These are phyloP conservation scores for Callipepla californica DNA, from an alignment of 2,113 vertebrate species.

Conservation along the genomic window DNA sequence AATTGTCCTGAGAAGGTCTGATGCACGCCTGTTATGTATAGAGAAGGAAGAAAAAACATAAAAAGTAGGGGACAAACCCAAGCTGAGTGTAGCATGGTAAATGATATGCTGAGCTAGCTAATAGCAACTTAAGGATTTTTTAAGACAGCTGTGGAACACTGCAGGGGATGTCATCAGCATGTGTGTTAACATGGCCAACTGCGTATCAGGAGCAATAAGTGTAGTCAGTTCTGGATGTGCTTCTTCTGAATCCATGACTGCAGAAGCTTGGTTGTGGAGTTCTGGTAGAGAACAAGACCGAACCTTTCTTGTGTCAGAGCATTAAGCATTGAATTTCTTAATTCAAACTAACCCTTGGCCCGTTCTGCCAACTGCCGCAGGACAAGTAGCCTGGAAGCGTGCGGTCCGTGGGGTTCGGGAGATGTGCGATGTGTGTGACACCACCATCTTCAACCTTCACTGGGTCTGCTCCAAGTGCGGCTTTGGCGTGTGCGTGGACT, in stretches of 20 bases:
- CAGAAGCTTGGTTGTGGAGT: background rate
- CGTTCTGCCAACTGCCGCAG: conserved; percentile 13
- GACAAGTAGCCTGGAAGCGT: conserved; percentile 85
- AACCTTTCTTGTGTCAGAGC: background rate
- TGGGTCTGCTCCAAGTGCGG: conserved; percentile 87
- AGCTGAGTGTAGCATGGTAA: background rate
- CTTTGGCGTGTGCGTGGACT: conserved; percentile 84
- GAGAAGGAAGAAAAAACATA: no score
- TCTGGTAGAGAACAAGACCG: fast-evolving
- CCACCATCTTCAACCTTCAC: conserved; percentile 85
- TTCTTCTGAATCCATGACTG: background rate
- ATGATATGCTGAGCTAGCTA: background rate
- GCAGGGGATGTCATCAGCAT: background rate
- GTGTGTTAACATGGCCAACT: background rate
- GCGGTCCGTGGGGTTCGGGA: conserved; percentile 83
- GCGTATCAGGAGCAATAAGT: background rate
- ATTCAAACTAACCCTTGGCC: fast-evolving
- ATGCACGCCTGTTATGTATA: fast-evolving
- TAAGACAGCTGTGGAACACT: background rate
- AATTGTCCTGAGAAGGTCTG: background rate
- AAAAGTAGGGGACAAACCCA: background rate
- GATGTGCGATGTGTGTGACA: conserved; percentile 86
- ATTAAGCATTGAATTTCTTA: fast-evolving
- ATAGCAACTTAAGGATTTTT: background rate
- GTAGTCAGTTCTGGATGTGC: background rate